Conservation (phyloP, 2,797 vertebrate species). For the Tolypeutes matacus region DNA sequence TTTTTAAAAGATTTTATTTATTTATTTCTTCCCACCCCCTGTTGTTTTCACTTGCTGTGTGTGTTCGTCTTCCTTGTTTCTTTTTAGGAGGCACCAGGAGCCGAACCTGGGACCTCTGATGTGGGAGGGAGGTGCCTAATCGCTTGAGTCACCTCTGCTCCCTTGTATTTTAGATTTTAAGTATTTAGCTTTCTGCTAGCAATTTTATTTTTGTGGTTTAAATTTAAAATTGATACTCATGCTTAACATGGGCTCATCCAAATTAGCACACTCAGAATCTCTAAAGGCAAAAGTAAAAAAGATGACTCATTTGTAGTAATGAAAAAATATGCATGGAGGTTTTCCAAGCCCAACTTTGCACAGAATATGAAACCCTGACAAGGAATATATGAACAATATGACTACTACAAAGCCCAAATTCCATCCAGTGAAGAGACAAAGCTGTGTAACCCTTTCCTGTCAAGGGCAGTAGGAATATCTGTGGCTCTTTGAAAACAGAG, state of each 20-base stretch:
- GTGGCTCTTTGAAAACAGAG: neutral
- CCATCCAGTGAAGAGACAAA: neutral
- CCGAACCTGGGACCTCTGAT: too few relatives aligned
- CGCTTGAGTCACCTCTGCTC: too few relatives aligned
- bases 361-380: neutral
- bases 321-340: neutral
- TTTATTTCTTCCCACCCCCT: too few relatives aligned
- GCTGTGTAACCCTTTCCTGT: neutral
- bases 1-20: too few relatives aligned
- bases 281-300: slow-evolving; percentile 10
- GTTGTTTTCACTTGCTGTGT: too few relatives aligned
- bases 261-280: neutral
- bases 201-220: slow-evolving; percentile 44
- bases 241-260: neutral
- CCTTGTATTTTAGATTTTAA: slow-evolving; percentile 26
- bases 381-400: neutral
- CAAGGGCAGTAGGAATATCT: slow-evolving; percentile 34
- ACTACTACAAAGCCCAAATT: neutral
- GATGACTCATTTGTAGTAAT: neutral
- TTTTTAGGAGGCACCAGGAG: too few relatives aligned
- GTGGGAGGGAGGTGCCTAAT: too few relatives aligned
- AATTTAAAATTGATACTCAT: slow-evolving; percentile 54
- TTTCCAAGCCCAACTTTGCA: neutral
- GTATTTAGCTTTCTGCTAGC: slow-evolving; percentile 28
- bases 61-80: too few relatives aligned